phyloP scores from a whole-genome alignment of 2,113 vertebrate genomes.

The Chaetodon trifascialis region DNA sequence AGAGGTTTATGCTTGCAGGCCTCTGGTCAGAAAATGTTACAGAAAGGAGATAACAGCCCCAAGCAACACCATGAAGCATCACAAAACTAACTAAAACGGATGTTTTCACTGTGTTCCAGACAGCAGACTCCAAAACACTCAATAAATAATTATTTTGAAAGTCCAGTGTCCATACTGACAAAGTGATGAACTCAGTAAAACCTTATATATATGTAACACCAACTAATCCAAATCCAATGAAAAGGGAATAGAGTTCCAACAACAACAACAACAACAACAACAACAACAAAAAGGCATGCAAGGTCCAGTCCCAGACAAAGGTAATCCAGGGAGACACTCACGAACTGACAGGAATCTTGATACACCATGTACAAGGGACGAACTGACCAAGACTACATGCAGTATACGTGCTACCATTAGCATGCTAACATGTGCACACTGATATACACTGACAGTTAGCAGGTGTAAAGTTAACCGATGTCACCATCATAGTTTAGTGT shows the following conservation, averaged over 20 bases:
- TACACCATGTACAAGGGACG: too few relatives aligned
- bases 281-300: too few relatives aligned
- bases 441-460: not conserved
- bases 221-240: too few relatives aligned
- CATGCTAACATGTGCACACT: not conserved
- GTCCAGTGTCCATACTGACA: not conserved
- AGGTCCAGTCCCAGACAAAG: too few relatives aligned
- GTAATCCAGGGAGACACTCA: too few relatives aligned
- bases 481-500: not conserved
- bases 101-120: not conserved
- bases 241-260: too few relatives aligned
- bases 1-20: constrained; percentile 23
- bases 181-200: too few relatives aligned
- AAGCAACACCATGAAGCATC: constrained; percentile 17
- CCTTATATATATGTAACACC: too few relatives aligned
- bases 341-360: too few relatives aligned
- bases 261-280: too few relatives aligned
- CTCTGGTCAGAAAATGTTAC: constrained; percentile 46
- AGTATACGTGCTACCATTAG: too few relatives aligned
- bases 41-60: constrained; percentile 24
- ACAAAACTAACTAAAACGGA: constrained; percentile 14
- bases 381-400: too few relatives aligned
- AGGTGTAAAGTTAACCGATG: not conserved
- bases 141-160: not conserved
- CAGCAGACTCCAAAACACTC: not conserved